A percentile compares a stretch with the other conserved stretches of the same genome.
These are phyloP conservation scores for Phocides pigmalion DNA, from an alignment of 1,140 invertebrate genomes.

Conservation along the genomic window DNA sequence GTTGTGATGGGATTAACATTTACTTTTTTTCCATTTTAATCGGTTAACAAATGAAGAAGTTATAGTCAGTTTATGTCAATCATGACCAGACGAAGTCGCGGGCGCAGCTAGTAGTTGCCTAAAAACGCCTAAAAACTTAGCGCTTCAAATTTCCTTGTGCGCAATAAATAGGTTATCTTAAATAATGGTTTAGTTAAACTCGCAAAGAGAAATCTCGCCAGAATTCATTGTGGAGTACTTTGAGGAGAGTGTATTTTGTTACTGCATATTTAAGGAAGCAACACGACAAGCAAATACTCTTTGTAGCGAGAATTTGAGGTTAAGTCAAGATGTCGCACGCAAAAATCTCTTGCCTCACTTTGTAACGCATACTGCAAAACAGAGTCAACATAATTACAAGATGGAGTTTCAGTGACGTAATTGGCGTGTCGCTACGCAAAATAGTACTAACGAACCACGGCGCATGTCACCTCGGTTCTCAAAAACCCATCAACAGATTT, in stretches of 20 bases:
- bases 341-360: slow-evolving; percentile 8
- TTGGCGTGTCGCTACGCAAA: not conserved
- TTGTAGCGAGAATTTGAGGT: slow-evolving; percentile 8
- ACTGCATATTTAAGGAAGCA: slow-evolving; percentile 7
- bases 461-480: not conserved
- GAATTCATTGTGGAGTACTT: slow-evolving; percentile 7
- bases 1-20: too few species aligned
- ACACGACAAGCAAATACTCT: slow-evolving; percentile 7
- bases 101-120: too few species aligned
- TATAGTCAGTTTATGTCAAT: too few species aligned
- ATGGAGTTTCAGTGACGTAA: not conserved
- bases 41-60: too few species aligned
- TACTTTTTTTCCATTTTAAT: too few species aligned
- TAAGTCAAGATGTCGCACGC: not conserved
- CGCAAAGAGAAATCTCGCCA: not conserved
- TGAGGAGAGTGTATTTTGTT: slow-evolving; percentile 10
- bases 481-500: not conserved
- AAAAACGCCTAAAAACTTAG: too few species aligned
- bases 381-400: not conserved
- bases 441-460: not conserved
- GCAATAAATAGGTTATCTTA: not conserved
- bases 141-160: too few species aligned
- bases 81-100: too few species aligned
- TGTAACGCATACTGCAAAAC: not conserved
- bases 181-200: not conserved